These are phyloP conservation scores for Pinctada fucata DNA, from an alignment of 2,888 invertebrate genomes.

Conservation along the genomic window DNA sequence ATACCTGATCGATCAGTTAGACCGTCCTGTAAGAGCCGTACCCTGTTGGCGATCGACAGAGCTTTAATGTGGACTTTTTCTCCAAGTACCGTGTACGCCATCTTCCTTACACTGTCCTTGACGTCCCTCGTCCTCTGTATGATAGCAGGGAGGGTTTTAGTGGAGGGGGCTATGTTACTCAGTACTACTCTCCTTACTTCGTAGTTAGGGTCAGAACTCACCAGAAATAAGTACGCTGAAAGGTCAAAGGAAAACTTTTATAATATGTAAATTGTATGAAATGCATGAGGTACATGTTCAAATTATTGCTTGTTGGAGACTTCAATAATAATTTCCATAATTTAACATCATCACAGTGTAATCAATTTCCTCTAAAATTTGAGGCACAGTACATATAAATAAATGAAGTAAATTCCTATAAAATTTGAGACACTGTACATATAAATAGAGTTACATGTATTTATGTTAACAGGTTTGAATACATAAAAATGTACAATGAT, in stretches of 20 bases:
- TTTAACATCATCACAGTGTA: too few relatives aligned
- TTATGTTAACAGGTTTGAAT: too few relatives aligned
- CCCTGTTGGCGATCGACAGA: slow-evolving; percentile 83
- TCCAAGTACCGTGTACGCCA: slow-evolving; percentile 79
- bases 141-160: slow-evolving; percentile 84
- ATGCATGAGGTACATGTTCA: neutral
- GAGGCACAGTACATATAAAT: too few relatives aligned
- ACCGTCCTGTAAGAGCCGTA: slow-evolving; percentile 82
- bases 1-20: slow-evolving; percentile 81
- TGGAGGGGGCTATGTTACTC: slow-evolving; percentile 85
- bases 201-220: slow-evolving; percentile 83
- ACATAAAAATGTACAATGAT: too few relatives aligned
- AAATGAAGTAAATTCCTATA: too few relatives aligned
- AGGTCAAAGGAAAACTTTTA: slow-evolving; percentile 20
- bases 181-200: slow-evolving; percentile 85
- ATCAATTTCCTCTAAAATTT: too few relatives aligned
- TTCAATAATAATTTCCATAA: too few relatives aligned
- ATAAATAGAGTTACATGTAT: too few relatives aligned
- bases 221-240: slow-evolving; percentile 73
- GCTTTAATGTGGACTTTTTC: slow-evolving; percentile 80
- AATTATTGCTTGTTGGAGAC: neutral
- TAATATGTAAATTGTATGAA: neutral
- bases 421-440: too few relatives aligned
- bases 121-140: slow-evolving; percentile 86
- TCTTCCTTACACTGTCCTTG: slow-evolving; percentile 85